Evolutionary conservation across 2,797 vertebrate species (phyloP), one percentile per base, ranked within the genome.

Genomic region (Gambelia wislizenii): DNA sequence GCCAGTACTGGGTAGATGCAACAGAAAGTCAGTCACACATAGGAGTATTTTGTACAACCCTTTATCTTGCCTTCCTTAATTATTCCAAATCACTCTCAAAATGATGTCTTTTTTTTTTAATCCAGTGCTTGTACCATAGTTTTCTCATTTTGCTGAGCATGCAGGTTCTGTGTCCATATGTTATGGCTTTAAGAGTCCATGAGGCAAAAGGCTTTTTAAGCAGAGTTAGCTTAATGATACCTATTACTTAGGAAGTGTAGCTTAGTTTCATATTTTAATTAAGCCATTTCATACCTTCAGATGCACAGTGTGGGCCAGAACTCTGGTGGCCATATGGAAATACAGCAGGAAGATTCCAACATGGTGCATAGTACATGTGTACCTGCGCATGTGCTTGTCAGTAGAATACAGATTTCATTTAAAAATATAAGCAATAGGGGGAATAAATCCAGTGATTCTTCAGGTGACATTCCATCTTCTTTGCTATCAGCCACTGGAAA

Each of bases 161-260:
- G 44, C 69, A 75, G 85, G 3, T 88, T 64, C 33, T 39, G 0
- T 74, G 83, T 89, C 91, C 92, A 88, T 86, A 84, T 90, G 91
- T 87, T 89, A n/a, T 1, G 0, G 70, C 88, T 83, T 0, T 22
- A n/a, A 78, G 78, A 4, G 75, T 72, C 72, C 74, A 0, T 0
- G 90, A 36, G 84, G 81, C 95, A 91, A 54, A 1, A 18, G 83
- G 87, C 74, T 84, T 88, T 86, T 86, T 30, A 89, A 93, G 92
- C 94, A 64, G 83, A 72, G 87, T 64, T 91, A 72, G 14, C 92
- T 93, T 95, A 93, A 94, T 89, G 92, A 95, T 2, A 81, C 75
- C 91, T 84, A 85, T 95, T 93, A 54, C 83, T 93, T 91, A 88
- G 78, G 88, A 59, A 9, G 59, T 8, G 52, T 42, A 90, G 90